phyloP scores from a whole-genome alignment of 2,888 invertebrate species.

The Eudiplozoon nipponicum region DNA sequence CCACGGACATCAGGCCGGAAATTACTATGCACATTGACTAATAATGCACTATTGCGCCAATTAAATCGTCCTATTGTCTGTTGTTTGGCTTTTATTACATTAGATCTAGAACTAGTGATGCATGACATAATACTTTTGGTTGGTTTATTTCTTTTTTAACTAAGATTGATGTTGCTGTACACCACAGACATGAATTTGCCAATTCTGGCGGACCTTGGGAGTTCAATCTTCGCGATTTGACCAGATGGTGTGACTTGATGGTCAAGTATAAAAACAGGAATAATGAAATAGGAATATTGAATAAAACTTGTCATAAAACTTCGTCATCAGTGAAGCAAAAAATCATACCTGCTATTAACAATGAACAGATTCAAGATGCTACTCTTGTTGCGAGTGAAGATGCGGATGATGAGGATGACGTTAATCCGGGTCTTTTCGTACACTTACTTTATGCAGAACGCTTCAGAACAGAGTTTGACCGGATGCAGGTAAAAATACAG shows the following conservation, averaged over 20 bases:
- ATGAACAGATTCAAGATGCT: no score
- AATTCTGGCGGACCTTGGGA: slow-evolving; percentile 65
- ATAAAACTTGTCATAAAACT: no score
- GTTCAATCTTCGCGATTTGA: slow-evolving; percentile 70
- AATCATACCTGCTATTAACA: no score
- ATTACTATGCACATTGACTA: no score
- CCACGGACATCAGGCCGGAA: no score
- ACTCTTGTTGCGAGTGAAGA: slow-evolving; percentile 3
- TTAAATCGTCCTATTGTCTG: no score
- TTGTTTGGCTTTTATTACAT: slow-evolving; percentile 6
- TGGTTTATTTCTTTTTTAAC: background rate
- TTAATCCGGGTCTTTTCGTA: slow-evolving; percentile 31
- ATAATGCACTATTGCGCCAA: no score
- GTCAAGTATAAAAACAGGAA: slow-evolving; percentile 24
- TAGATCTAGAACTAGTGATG: no score
- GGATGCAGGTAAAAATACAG: background rate
- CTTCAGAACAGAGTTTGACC: slow-evolving; percentile 30
- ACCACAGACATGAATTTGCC: slow-evolving; percentile 34
- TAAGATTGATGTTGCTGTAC: background rate
- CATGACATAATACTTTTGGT: no score
- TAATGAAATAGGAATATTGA: no score
- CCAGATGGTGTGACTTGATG: slow-evolving; percentile 56
- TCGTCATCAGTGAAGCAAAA: no score
- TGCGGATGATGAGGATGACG: slow-evolving; percentile 18
- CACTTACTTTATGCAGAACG: slow-evolving; percentile 51